Evolutionary conservation across 2,797 vertebrate species (phyloP), one percentile per base, ranked within the genome.

Genomic region (Microctenopoma steveboyesi): DNA sequence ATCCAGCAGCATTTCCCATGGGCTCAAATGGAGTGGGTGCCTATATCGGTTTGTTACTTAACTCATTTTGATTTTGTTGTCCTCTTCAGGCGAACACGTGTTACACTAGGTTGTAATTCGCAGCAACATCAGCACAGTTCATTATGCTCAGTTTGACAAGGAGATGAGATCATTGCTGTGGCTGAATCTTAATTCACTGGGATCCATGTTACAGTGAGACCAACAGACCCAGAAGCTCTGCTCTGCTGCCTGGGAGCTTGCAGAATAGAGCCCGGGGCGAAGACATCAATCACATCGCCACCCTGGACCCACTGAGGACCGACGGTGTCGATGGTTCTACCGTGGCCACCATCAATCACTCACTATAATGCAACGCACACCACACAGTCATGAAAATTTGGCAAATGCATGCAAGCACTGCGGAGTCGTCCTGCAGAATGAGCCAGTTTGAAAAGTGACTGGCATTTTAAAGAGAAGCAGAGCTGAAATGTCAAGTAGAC

Each of bases 281-380:
- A 62, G 59, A 72, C 60, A 88, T 88, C 71, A 79, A 76, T 88
- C 73, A 76, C 53, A 14, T n/a, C 6, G 5, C 13, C 10, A 9
- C 62, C 54, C 69, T 22, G 52, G 53, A 72, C 62, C 69, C 70
- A 52, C 58, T 0, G 51, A 70, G 62, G 77, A 74, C 51, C 45
- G 51, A 58, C 18, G 1, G 66, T 69, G 79, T 86, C 79, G 68
- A 45, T 78, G 75, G 49, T 56, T 35, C 59, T 0, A 59, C 22
- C 53, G 27, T 10, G 62, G 69, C 61, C 25, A 1, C 64, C 72
- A 84, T 88, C 78, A 77, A 81, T 87, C 86, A 85, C 73, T 52
- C 35, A 42, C 30, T 52, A 40, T 43, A 43, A 27, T 43, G 33
- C 43, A 50, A 47, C 53, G 49, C 63, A 18, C 51, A 18, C 65